phyloP scores from a whole-genome alignment of 2,113 vertebrate species.

The Centropus bengalensis region DNA sequence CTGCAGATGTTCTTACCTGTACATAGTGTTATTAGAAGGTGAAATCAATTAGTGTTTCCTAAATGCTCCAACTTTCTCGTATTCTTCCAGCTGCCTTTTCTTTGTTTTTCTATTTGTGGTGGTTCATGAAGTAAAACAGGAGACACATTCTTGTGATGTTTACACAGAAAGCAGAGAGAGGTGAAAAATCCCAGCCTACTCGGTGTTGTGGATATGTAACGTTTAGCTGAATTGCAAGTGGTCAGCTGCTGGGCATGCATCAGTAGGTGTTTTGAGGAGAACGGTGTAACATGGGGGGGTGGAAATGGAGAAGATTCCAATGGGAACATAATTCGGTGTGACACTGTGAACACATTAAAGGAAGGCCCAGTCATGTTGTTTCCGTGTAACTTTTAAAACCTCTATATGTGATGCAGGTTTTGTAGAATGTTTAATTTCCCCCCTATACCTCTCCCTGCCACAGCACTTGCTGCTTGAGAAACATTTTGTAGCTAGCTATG shows the following conservation, averaged over 20 bases:
- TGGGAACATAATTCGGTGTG: neutral
- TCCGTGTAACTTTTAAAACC: neutral
- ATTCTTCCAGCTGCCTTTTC: neutral
- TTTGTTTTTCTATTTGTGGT: neutral
- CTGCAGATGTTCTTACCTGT: neutral
- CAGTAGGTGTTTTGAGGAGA: neutral
- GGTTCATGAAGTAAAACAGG: neutral
- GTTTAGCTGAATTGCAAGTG: neutral
- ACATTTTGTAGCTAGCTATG: neutral
- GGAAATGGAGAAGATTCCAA: neutral
- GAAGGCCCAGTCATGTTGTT: neutral
- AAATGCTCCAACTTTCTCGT: neutral
- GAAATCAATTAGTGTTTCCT: neutral
- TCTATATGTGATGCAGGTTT: neutral
- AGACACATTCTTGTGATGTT: neutral
- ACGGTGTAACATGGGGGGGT: neutral
- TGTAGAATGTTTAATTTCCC: neutral
- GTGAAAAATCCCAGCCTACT: neutral
- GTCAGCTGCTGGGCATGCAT: neutral
- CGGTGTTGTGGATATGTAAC: neutral
- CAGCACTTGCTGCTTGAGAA: neutral
- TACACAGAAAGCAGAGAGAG: neutral
- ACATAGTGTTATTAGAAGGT: neutral
- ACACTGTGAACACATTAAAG: neutral
- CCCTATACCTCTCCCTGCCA: neutral